A percentile compares a stretch with the other conserved stretches of the same genome.
These are phyloP conservation scores for Bufo gargarizans DNA, from an alignment of 2,113 vertebrate genomes.

Conservation along the genomic window DNA sequence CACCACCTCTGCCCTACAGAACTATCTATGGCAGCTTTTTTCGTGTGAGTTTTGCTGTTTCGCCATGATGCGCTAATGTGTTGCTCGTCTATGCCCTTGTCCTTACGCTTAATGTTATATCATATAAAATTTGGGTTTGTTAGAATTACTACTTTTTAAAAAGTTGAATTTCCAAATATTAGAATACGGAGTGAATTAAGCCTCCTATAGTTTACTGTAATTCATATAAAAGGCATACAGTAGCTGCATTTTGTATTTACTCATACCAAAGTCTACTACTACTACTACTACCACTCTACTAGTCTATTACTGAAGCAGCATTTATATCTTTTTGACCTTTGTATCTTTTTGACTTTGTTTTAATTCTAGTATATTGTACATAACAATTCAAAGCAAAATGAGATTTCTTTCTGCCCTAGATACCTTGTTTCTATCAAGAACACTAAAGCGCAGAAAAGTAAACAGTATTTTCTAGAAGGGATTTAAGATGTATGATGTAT, in stretches of 20 bases:
- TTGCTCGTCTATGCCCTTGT: not conserved
- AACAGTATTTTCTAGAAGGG: not conserved
- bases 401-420: not conserved
- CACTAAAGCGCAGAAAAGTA: not conserved
- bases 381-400: not conserved
- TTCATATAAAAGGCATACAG: too few relatives aligned
- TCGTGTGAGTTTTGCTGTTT: not conserved
- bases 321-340: not conserved
- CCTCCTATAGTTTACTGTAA: too few relatives aligned
- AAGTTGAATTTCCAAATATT: too few relatives aligned
- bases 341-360: not conserved
- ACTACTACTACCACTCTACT: too few relatives aligned
- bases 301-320: too few relatives aligned
- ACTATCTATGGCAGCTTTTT: not conserved
- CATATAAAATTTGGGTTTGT: too few relatives aligned
- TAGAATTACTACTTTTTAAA: too few relatives aligned
- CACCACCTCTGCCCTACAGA: not conserved
- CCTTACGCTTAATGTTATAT: too few relatives aligned
- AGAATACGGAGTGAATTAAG: too few relatives aligned
- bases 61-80: not conserved
- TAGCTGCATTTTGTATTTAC: not conserved
- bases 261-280: not conserved
- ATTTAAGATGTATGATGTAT: conserved; percentile 21
- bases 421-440: not conserved
- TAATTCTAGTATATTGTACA: not conserved